phyloP scores from a whole-genome alignment of 2,888 invertebrate species.

The Ecdyonurus torrentis region DNA sequence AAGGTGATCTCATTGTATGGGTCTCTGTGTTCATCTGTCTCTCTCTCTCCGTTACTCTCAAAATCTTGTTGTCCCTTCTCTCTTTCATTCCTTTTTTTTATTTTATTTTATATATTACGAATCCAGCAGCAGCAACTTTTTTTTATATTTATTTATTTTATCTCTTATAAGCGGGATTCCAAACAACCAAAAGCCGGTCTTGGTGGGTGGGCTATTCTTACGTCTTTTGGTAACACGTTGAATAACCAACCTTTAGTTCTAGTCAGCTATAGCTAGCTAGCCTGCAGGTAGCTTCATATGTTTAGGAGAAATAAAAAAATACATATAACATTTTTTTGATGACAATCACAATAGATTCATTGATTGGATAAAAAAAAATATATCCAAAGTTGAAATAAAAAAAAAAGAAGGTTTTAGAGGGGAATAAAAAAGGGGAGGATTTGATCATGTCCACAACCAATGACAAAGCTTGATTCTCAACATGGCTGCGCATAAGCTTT shows the following conservation, averaged over 20 bases:
- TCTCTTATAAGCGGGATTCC: not conserved
- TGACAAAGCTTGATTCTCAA: constrained; percentile 9
- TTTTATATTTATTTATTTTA: constrained; percentile 8
- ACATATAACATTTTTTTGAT: not conserved
- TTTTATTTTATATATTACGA: constrained; percentile 24
- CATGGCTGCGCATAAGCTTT: constrained; percentile 11
- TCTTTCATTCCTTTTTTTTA: constrained; percentile 13
- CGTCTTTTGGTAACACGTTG: not conserved
- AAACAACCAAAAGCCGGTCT: not conserved
- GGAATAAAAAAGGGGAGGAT: no score
- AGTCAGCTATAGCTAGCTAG: no score
- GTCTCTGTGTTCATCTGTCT: no score
- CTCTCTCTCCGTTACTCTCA: no score
- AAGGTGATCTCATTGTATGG: no score
- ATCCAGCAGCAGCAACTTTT: constrained; percentile 26
- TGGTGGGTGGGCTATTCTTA: not conserved
- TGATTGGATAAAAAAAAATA: constrained; percentile 22
- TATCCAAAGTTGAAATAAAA: no score
- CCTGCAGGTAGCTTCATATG: not conserved
- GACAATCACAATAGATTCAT: constrained; percentile 22
- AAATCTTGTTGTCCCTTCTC: no score
- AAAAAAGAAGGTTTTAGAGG: constrained; percentile 1
- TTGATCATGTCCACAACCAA: not conserved
- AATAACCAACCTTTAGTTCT: no score
- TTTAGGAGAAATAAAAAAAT: no score